Base-by-base conservation (phyloP, 2,113 vertebrate species). In the Chionodraco myersi region DNA sequence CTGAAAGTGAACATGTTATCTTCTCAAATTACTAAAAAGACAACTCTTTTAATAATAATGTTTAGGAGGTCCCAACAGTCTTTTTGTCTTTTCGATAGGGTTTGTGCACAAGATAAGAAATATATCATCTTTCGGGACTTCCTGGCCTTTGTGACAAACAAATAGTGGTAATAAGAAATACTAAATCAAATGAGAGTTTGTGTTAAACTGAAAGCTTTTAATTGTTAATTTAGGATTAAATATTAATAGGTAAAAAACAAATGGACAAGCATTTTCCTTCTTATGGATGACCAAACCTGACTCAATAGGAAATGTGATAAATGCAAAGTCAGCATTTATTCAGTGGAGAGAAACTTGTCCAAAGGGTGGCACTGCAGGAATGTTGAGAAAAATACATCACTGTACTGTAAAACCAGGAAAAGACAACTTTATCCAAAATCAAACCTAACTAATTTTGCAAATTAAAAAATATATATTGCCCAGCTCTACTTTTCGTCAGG, bases 261-360 rank as follows among this genome's bases (percentile, higher is more conserved):
- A 65, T 1, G 10, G 4, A 51, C 10, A 2, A 9, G n/a, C 52
- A 44, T 23, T 34, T 1, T 4, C 53, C 26, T 57, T 26, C 0
- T 56, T 58, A n/a, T n/a, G 41, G 54, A 48, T 54, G 54, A 71
- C 44, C 44, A 47, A 71, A 59, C 44, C 21, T 30, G 23, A 30
- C n/a, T 18, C 56, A 21, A 44, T 13, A 7, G 13, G 8, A 64
- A 23, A 15, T 34, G 1, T 30, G 6, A 48, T 8, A 9, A 34
- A 15, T 52, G 30, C 23, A 41, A 41, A 41, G 36, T 41, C 36
- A 41, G 36, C 36, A 41, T 21, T 21, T 6, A 41, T 41, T 41
- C 36, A 41, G 36, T 41, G 36, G 36, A 41, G 36, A 41, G 7
- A 41, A 41, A 41, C 36, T 4, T 41, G 48, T 14, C 48, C 48